phyloP scores from a whole-genome alignment of 1,140 invertebrate genomes.

The Steinernema khuongi region DNA sequence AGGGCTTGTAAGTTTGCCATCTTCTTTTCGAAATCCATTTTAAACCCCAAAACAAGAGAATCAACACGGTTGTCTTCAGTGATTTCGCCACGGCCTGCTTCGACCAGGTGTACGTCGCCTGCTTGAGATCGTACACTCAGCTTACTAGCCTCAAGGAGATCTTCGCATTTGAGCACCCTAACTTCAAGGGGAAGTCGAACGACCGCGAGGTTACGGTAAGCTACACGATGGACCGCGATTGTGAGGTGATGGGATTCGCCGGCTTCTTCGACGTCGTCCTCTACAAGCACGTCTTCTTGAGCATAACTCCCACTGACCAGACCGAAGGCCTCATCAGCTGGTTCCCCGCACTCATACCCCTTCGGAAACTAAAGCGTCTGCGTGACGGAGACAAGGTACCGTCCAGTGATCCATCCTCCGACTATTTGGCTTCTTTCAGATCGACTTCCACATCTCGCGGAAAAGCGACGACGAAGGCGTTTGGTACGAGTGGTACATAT shows the following conservation, averaged over 20 bases:
- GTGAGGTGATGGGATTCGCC: slow-evolving; percentile 51
- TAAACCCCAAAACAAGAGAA: neutral
- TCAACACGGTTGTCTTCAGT: too few relatives aligned
- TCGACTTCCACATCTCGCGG: slow-evolving; percentile 42
- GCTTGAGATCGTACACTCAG: slow-evolving; percentile 30
- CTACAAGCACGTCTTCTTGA: slow-evolving; percentile 45
- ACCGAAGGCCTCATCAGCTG: slow-evolving; percentile 44
- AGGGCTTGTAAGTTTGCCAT: slow-evolving; percentile 21
- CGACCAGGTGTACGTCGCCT: slow-evolving; percentile 50
- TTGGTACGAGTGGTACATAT: slow-evolving; percentile 53
- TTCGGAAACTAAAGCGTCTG: slow-evolving; percentile 40
- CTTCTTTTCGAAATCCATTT: neutral
- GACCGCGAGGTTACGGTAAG: slow-evolving; percentile 20
- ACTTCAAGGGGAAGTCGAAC: slow-evolving; percentile 20
- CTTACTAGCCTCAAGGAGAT: slow-evolving; percentile 26
- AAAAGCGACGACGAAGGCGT: slow-evolving; percentile 42
- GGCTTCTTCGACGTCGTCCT: slow-evolving; percentile 47
- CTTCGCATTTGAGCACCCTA: slow-evolving; percentile 49
- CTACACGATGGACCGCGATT: slow-evolving; percentile 18
- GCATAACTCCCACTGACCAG: slow-evolving; percentile 37
- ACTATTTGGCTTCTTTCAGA: neutral
- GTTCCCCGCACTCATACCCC: slow-evolving; percentile 53
- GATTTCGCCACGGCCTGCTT: slow-evolving; percentile 8
- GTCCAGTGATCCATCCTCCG: neutral
- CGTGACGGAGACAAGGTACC: slow-evolving; percentile 28